phyloP scores from a whole-genome alignment of 2,113 vertebrate species.

The Amazona guildingii region DNA sequence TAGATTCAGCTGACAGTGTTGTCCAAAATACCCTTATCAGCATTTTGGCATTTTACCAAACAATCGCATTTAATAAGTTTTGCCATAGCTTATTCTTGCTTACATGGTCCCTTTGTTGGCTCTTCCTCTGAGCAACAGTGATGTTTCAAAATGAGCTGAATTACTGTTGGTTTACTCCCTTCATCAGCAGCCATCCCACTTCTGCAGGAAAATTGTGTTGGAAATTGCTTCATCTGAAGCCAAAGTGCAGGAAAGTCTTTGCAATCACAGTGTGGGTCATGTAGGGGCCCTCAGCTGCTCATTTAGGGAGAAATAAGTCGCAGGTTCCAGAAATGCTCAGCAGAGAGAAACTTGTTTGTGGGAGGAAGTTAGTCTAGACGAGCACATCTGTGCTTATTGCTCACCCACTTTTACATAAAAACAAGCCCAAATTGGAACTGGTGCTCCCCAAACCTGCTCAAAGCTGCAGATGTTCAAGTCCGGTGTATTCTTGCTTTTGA shows the following conservation, averaged over 20 bases:
- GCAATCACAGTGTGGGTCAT: not conserved
- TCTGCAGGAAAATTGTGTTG: not conserved
- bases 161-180: not conserved
- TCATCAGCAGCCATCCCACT: not conserved
- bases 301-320: not conserved
- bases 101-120: not conserved
- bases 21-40: not conserved
- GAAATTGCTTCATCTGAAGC: not conserved
- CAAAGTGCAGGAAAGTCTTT: not conserved
- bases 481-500: not conserved
- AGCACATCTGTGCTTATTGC: not conserved
- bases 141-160: not conserved
- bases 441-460: not conserved
- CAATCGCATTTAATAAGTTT: not conserved
- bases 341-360: not conserved
- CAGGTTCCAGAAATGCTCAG: not conserved
- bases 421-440: not conserved
- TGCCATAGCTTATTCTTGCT: not conserved
- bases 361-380: not conserved
- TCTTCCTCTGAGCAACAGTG: not conserved
- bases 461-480: not conserved
- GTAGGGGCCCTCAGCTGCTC: not conserved
- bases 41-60: not conserved
- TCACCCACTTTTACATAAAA: not conserved
- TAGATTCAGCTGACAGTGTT: not conserved